Percentiles rank a stretch among this genome's conserved stretches.
Evolutionary conservation across 2,888 invertebrate genomes (phyloP).

Genomic region (Drepanosiphum platanoidis): DNA sequence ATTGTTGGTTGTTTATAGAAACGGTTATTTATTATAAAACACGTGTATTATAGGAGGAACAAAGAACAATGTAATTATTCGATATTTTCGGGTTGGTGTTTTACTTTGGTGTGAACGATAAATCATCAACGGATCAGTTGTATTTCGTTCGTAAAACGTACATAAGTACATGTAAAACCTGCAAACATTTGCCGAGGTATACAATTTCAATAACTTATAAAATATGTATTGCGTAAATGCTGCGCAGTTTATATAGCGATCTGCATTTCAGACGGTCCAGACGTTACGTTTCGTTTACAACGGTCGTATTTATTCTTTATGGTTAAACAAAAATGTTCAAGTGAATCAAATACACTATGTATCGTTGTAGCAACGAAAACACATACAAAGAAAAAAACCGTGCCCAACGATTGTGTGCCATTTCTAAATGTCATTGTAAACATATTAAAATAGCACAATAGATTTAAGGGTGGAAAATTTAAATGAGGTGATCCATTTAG

Average conservation of each 20-base stretch:
- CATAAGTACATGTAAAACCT: no score
- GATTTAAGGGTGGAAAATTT: constrained; percentile 8
- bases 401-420: constrained; percentile 5
- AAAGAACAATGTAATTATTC: no score
- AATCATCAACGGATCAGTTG: no score
- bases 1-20: no score
- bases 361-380: constrained; percentile 1
- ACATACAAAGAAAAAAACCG: neutral
- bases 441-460: constrained; percentile 19
- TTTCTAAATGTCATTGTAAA: neutral
- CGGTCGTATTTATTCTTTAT: constrained; percentile 34
- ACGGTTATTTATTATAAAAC: no score
- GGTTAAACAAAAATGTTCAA: neutral
- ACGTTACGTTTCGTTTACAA: constrained; percentile 34
- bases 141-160: no score
- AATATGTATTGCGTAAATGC: neutral
- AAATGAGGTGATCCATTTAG: constrained; percentile 13
- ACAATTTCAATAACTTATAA: no score
- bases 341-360: constrained; percentile 37
- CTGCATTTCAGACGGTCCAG: constrained; percentile 28
- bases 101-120: no score
- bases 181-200: no score
- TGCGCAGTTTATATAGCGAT: neutral
- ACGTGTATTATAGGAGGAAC: no score
- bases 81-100: no score